Evolutionary conservation across 2,113 vertebrate species (phyloP), one percentile per base, ranked within the genome.

Genomic region (Gyps fulvus): DNA sequence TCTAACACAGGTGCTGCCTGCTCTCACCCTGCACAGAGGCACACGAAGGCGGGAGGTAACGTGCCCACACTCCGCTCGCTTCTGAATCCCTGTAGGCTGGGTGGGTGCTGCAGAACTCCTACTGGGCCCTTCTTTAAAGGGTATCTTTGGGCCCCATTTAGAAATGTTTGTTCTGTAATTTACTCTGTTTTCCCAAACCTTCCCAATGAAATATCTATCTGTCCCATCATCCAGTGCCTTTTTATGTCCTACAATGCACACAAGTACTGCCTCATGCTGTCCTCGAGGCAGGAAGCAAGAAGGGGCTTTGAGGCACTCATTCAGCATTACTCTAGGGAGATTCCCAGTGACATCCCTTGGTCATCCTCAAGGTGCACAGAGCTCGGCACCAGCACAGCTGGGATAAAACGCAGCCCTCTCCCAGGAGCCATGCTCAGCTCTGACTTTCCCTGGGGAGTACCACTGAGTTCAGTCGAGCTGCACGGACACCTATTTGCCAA

Each of bases 341-440:
- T 43, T 66, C 40, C 71, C 6, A 14, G 59, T 3, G 7, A n/a
- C 0, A 0, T 25, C 8, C 58, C 32, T 54, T 1, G 0, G 8
- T 34, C 4, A 5, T 36, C 26, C 58, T 52, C 29, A 66, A 3
- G 61, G 59, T 18, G n/a, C 61, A 26, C 29, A 36, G 71, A 78
- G 32, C n/a, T 29, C 20, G 1, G 2, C 84, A 74, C 32, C 52
- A 78, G 61, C 74, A 26, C 14, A 23, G 40, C 19, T 63, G 74
- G 38, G 34, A 27, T 47, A 29, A 76, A 90, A 34, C 17, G 40
- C 38, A 92, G 36, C 16, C 26, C 40, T 69, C 43, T 63, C 40
- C 70, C n/a, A 26, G 17, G 19, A 84, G 34, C 49, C 8, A 0
- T 11, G 36, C 45, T 92, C 50, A 59, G 42, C 43, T 71, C 25